Evolutionary conservation across 2,113 vertebrate genomes (phyloP).

Genomic region (Ochotona curzoniae): DNA sequence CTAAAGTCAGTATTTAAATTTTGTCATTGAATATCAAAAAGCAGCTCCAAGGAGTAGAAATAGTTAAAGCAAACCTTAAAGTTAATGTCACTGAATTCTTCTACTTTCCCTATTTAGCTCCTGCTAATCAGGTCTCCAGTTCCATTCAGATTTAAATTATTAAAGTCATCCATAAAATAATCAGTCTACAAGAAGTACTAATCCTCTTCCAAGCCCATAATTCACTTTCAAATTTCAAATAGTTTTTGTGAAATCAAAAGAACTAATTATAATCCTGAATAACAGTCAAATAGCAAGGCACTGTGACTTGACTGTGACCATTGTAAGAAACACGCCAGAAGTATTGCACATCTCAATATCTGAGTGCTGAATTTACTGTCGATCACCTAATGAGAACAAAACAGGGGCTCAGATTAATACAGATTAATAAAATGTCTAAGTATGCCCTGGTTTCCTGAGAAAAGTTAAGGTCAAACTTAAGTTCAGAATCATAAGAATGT

Average conservation of each 20-base stretch:
- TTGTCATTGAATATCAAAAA: background rate
- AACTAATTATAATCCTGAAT: background rate
- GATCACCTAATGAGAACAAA: background rate
- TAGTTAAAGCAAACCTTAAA: background rate
- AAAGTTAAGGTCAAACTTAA: conserved; percentile 1
- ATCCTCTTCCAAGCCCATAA: background rate
- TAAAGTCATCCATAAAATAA: conserved; percentile 25
- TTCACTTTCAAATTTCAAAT: conserved; percentile 22
- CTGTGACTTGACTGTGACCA: background rate
- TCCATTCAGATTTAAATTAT: conserved; percentile 27
- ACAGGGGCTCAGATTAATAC: background rate
- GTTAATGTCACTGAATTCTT: background rate
- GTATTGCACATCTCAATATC: background rate
- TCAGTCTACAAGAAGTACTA: background rate
- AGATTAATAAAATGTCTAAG: background rate
- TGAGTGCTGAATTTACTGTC: background rate
- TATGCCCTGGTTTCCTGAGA: background rate
- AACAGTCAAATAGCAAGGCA: background rate
- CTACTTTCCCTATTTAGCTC: background rate
- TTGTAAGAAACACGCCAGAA: background rate
- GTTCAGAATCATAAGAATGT: background rate
- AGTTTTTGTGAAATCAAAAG: background rate
- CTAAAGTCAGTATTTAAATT: background rate
- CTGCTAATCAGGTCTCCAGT: background rate
- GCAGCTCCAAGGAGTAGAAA: background rate